Base-by-base conservation (phyloP, 2,113 vertebrate species). In the Anarrhichthys ocellatus region DNA sequence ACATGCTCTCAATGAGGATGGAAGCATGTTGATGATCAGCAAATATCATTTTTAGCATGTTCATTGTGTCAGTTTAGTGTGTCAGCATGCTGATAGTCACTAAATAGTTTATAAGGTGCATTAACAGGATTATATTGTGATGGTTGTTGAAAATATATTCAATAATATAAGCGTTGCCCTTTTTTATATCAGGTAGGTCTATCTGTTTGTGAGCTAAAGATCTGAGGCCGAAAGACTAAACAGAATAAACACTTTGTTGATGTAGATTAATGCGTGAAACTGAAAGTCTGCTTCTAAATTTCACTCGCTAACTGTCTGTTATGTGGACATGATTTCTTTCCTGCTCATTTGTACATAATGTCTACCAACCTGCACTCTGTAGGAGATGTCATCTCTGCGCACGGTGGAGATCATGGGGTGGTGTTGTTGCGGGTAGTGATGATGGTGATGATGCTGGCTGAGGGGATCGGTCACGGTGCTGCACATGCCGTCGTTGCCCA, bases 311-410 rank as follows among this genome's bases (percentile, higher is more conserved):
- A 44, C 27, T 38, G 5, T 50, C 20, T 14, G 74, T 65, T 65
- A 44, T 44, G 9, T 29, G 36, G n/a, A 34, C 18, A 18, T 2
- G 6, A 52, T 71, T 54, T 80, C 2, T 10, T 29, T 63, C 32
- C 13, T 11, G 18, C 18, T 67, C 13, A 7, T 58, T 59, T 62
- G 9, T 14, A 20, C 13, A 34, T 34, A 6, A 10, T 6, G 1
- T 34, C 18, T 13, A 83, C 95, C 94, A 79, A 99, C 98, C 94
- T 99, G 98, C 76, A 99, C 97, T 95, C 98, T 96, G 94, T 99
- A 99, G 91, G 96, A 96, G 94, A 99, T 97, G 64, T 99, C 98
- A 50, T 98, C 97, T 93, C 98, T 96, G 93, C 97, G 97, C 94
- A 94, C 77, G 87, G 96, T 88, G 91, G 93, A 92, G 36, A 94